Base-by-base conservation (phyloP, 2,113 vertebrate genomes). In the Proterorhinus semilunaris region DNA sequence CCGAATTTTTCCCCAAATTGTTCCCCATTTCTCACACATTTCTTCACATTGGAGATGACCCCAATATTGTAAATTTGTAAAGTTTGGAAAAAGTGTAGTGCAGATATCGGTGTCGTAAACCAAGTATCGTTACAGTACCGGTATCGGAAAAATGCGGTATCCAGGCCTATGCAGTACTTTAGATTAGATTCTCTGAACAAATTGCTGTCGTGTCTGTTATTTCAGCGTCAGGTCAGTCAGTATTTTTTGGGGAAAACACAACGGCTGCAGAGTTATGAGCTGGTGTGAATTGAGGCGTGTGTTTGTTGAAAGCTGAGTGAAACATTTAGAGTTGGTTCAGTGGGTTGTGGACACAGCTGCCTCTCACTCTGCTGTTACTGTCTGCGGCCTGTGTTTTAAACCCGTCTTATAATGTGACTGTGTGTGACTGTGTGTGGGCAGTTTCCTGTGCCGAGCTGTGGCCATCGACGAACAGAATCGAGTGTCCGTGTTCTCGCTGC, bases 401-500 rank as follows among this genome's bases (percentile, higher is more conserved):
- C 78, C 53, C 58, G 46, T 15, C 8, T 21, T 67, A 16, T 72
- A 49, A 55, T 27, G 53, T 55, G 53, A 27, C 9, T 54, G 52
- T 54, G 52, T 10, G 51, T 16, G 49, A 13, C 4, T 50, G 49
- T 13, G 49, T 42, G 2, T 61, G 16, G 11, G 16, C 15, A 98
- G 98, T 83, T 95, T 96, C 90, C 92, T 98, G 83, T 99, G 97
- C 78, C 94, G 96, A 16, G 94, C 85, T 6, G 87, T 94, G 0
- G 91, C 90, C 54, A 67, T 95, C 1, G 96, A 98, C 17, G 50
- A 90, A 1, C 92, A 86, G 83, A 90, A 86, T 66, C 90, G 91
- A n/a, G 85, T 94, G 73, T 92, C 93, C 0, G 12, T 85, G 65
- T 96, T 98, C 88, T 90, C 93, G 6, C 83, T 99, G 9, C 86